These are phyloP conservation scores for Sialia sialis DNA, from an alignment of 2,113 vertebrate species.

Conservation along the genomic window DNA sequence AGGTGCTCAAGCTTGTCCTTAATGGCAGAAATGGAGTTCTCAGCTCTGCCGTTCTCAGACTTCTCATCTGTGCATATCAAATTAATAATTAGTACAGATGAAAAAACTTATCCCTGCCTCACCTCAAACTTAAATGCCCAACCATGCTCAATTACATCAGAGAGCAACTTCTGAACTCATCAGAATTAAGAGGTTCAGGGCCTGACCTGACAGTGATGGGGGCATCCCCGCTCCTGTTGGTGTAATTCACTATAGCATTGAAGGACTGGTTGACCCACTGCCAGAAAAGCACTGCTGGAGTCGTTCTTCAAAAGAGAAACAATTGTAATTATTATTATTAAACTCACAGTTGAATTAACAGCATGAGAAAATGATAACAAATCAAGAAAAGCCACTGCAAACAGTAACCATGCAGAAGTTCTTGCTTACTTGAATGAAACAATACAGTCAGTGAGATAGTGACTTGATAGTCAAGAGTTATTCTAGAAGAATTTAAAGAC, in stretches of 20 bases:
- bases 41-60: not conserved
- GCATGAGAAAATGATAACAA: not conserved
- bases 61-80: not conserved
- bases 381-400: not conserved
- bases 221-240: slow-evolving; percentile 94
- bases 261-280: slow-evolving; percentile 99
- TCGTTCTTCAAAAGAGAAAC: slow-evolving; percentile 77
- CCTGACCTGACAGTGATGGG: slow-evolving; percentile 88
- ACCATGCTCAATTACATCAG: not conserved
- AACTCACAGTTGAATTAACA: not conserved
- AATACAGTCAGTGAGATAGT: not conserved
- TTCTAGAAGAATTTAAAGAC: not conserved
- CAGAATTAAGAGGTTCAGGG: not conserved
- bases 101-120: not conserved
- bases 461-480: not conserved
- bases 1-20: not conserved
- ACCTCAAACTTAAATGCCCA: not conserved
- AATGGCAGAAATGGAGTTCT: not conserved
- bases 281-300: slow-evolving; percentile 94
- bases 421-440: not conserved
- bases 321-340: not conserved
- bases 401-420: not conserved
- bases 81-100: not conserved
- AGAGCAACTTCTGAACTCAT: not conserved
- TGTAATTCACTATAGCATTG: slow-evolving; percentile 97